Evolutionary conservation across 64 coral and sea anemone genomes (phyloP).

Genomic region (Pocillopora verrucosa): DNA sequence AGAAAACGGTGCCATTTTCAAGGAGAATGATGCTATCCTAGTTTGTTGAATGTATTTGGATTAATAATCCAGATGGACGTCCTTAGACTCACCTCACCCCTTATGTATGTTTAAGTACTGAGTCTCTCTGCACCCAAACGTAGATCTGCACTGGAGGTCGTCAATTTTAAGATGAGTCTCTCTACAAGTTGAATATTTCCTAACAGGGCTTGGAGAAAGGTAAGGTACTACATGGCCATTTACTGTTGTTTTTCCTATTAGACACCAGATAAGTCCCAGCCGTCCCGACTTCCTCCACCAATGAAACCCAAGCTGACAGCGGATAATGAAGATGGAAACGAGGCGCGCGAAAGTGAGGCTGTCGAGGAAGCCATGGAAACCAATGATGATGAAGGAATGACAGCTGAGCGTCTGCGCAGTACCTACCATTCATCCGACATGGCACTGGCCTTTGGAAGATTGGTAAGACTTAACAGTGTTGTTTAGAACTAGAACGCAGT

Average conservation of each 20-base stretch:
- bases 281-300: background rate
- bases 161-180: no score
- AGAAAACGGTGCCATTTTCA: no score
- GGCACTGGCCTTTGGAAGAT: constrained; percentile 16
- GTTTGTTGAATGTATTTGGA: no score
- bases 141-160: no score
- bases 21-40: no score
- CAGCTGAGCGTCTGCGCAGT: constrained; percentile 44
- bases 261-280: constrained; percentile 33
- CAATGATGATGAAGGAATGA: constrained; percentile 2
- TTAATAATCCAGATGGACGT: no score
- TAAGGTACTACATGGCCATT: background rate
- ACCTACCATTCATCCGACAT: constrained; percentile 52
- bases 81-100: no score
- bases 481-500: background rate
- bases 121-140: no score
- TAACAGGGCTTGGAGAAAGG: no score
- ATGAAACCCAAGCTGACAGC: background rate
- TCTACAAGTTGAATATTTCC: no score
- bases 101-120: no score
- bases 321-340: constrained; percentile 30
- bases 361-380: background rate
- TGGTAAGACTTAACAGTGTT: constrained; percentile 17
- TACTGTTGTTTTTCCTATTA: background rate
- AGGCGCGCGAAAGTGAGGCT: constrained; percentile 20